Conservation (phyloP, 2,888 invertebrate genomes). For the Lordiphosa fenestrarum region DNA sequence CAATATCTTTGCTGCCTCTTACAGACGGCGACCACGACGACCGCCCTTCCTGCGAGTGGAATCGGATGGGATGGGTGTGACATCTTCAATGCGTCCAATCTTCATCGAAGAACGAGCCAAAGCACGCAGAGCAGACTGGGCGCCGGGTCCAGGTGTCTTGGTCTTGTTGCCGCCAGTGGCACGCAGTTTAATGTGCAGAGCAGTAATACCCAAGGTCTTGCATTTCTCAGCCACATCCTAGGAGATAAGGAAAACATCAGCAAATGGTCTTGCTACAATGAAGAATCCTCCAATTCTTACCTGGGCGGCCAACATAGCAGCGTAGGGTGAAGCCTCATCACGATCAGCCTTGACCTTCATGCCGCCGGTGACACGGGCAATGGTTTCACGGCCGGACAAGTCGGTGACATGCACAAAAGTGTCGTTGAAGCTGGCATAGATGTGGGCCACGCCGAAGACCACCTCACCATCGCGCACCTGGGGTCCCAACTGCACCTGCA, state of each 20-base stretch:
- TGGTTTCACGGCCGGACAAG: slow-evolving; percentile 97
- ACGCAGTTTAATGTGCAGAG: slow-evolving; percentile 98
- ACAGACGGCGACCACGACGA: slow-evolving; percentile 99
- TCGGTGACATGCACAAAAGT: slow-evolving; percentile 99
- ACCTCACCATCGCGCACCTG: slow-evolving; percentile 98
- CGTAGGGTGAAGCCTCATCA: slow-evolving; percentile 99
- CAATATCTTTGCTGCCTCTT: slow-evolving; percentile 79
- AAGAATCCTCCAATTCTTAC: slow-evolving; percentile 80
- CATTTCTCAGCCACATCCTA: slow-evolving; percentile 99
- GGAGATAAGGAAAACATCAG: neutral
- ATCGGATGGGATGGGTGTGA: slow-evolving; percentile 99
- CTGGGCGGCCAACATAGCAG: slow-evolving; percentile 99
- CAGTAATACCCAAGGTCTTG: slow-evolving; percentile 97
- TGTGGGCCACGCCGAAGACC: slow-evolving; percentile 99
- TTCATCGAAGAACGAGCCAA: slow-evolving; percentile 99
- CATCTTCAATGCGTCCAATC: slow-evolving; percentile 99
- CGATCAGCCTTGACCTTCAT: slow-evolving; percentile 99
- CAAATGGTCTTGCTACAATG: neutral
- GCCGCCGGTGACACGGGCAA: slow-evolving; percentile 96
- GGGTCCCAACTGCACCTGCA: slow-evolving; percentile 96
- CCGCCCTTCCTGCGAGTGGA: slow-evolving; percentile 99
- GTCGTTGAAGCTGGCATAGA: slow-evolving; percentile 99
- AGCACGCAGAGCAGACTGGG: slow-evolving; percentile 98
- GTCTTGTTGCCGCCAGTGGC: slow-evolving; percentile 99
- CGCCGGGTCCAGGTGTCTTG: slow-evolving; percentile 99